These are phyloP conservation scores for Malurus alboscapulatus DNA, from an alignment of 2,113 vertebrate species.

Conservation along the genomic window DNA sequence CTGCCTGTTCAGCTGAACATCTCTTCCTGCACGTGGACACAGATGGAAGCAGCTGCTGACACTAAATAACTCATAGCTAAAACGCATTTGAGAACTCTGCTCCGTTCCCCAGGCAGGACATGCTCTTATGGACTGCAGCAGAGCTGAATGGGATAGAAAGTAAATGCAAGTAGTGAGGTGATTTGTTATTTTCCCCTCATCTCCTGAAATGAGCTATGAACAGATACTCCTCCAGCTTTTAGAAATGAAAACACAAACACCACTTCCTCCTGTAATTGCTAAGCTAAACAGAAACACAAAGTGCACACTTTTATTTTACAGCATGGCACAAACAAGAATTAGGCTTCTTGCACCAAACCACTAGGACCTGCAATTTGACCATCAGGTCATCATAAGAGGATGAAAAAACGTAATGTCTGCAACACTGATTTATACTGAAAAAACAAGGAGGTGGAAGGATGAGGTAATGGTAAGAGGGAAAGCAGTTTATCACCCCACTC, in stretches of 20 bases:
- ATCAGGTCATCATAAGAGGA: not conserved
- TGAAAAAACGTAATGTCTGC: not conserved
- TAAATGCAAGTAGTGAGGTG: not conserved
- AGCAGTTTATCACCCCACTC: conserved; percentile 26
- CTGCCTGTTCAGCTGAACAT: not conserved
- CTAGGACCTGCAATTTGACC: not conserved
- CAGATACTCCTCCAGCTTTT: not conserved
- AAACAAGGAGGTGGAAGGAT: conserved; percentile 7
- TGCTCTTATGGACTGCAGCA: not conserved
- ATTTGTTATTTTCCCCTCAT: not conserved
- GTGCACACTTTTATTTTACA: not conserved
- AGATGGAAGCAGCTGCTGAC: conserved; percentile 29
- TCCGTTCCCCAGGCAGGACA: not conserved
- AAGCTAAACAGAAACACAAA: not conserved
- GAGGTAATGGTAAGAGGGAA: conserved; percentile 45
- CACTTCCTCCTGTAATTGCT: not conserved
- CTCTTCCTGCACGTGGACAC: not conserved
- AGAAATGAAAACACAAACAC: not conserved
- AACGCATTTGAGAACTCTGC: not conserved
- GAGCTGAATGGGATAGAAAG: not conserved
- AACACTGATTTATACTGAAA: not conserved
- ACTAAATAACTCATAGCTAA: not conserved
- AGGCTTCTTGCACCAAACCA: not conserved
- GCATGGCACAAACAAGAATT: not conserved
- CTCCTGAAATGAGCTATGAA: not conserved